Percentiles rank a stretch among this genome's conserved stretches.
phyloP scores from a whole-genome alignment of 2,797 vertebrate species.

The Falco novaeseelandiae region DNA sequence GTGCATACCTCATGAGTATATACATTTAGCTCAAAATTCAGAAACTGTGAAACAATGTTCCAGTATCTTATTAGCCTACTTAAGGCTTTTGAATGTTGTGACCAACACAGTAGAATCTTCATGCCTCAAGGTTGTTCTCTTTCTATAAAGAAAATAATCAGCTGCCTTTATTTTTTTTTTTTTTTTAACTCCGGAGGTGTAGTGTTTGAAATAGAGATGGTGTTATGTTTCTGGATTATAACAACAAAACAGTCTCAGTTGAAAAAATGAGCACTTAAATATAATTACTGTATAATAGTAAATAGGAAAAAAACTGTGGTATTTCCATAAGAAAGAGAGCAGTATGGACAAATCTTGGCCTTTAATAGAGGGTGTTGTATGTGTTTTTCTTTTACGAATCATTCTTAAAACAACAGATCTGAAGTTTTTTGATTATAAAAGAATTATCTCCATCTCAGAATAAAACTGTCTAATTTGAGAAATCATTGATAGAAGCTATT shows the following conservation, averaged over 20 bases:
- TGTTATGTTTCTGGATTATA: neutral
- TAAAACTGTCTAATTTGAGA: neutral
- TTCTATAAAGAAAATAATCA: neutral
- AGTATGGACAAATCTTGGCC: neutral
- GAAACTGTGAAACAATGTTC: slow-evolving; percentile 17
- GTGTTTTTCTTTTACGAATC: neutral
- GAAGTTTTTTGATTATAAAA: neutral
- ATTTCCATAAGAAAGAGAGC: neutral
- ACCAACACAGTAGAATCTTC: neutral
- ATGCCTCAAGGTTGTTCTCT: neutral
- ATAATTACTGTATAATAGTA: neutral
- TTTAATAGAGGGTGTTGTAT: neutral
- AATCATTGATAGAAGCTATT: neutral
- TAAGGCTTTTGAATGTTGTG: neutral
- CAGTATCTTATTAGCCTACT: neutral
- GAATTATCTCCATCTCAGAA: neutral
- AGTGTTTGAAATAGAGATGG: neutral
- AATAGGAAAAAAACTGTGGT: neutral
- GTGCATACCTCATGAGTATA: neutral
- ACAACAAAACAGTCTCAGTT: neutral
- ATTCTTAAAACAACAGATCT: neutral
- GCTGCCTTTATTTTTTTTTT: neutral
- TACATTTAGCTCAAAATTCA: neutral
- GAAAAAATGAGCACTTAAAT: neutral
- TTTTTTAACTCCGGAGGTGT: neutral